Percentiles rank a stretch among this genome's conserved stretches.
Evolutionary conservation across 92 coral and sea anemone genomes (phyloP).

Genomic region (Plumapathes pennacea): DNA sequence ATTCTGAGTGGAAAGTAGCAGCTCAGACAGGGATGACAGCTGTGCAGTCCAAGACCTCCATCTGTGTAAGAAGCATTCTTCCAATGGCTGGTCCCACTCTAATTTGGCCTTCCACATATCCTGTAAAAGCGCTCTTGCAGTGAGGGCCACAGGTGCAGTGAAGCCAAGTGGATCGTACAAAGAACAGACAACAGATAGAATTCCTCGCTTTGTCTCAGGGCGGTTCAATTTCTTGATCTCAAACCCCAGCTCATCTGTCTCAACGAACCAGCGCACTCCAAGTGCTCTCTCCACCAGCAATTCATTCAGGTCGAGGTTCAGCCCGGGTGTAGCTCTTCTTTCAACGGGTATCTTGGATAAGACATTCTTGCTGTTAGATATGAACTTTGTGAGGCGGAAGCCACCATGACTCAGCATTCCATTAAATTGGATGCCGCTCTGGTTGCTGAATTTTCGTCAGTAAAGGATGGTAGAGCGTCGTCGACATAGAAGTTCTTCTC

Average conservation of each 20-base stretch:
- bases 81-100: constrained; percentile 44
- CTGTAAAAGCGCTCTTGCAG: constrained; percentile 31
- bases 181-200: constrained; percentile 31
- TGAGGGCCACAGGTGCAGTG: constrained; percentile 37
- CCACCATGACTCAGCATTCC: too few relatives aligned
- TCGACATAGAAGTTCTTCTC: constrained; percentile 47
- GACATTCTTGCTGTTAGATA: constrained; percentile 31
- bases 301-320: constrained; percentile 39
- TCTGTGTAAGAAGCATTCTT: constrained; percentile 14
- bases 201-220: constrained; percentile 60
- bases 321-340: constrained; percentile 16
- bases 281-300: constrained; percentile 36
- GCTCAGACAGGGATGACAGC: constrained; percentile 15
- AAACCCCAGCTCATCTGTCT: constrained; percentile 33
- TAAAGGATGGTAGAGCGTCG: constrained; percentile 36
- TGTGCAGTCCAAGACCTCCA: constrained; percentile 40
- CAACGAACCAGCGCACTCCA: constrained; percentile 22
- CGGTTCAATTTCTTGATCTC: constrained; percentile 10
- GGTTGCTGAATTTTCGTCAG: too few relatives aligned
- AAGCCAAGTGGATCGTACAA: constrained; percentile 57
- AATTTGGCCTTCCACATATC: constrained; percentile 39
- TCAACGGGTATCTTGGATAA: constrained; percentile 7
- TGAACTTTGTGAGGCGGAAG: too few relatives aligned
- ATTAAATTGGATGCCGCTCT: too few relatives aligned
- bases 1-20: constrained; percentile 25